Evolutionary conservation across 2,888 invertebrate genomes (phyloP).

Genomic region (Steromphala cineraria): DNA sequence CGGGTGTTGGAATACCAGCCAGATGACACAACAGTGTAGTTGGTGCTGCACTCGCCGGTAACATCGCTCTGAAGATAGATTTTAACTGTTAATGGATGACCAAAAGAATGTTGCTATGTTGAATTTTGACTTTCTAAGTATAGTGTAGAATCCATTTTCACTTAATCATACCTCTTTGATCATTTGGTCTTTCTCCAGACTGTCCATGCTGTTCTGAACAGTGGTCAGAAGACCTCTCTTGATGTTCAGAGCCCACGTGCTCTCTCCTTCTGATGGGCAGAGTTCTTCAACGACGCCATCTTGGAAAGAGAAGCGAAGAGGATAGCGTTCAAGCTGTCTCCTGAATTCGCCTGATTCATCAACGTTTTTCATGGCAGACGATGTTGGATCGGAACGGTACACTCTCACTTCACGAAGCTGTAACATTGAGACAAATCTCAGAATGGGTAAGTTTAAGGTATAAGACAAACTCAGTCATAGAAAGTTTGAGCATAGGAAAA

Average conservation of each 20-base stretch:
- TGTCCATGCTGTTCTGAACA: slow-evolving; percentile 89
- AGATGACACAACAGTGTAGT: slow-evolving; percentile 78
- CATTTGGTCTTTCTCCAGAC: slow-evolving; percentile 82
- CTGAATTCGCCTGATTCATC: slow-evolving; percentile 50
- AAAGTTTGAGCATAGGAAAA: too few species aligned
- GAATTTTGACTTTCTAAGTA: neutral
- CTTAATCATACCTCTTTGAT: slow-evolving; percentile 52
- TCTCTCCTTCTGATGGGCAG: slow-evolving; percentile 88
- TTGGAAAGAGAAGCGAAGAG: slow-evolving; percentile 85
- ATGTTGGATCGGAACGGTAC: slow-evolving; percentile 39
- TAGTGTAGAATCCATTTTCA: neutral
- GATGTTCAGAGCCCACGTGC: slow-evolving; percentile 88
- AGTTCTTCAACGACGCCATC: slow-evolving; percentile 87
- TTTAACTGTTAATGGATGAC: neutral
- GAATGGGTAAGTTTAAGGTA: too few species aligned
- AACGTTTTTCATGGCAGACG: neutral
- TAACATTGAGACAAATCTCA: too few species aligned
- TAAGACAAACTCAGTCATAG: too few species aligned
- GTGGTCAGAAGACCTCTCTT: slow-evolving; percentile 92
- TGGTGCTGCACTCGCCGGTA: slow-evolving; percentile 87
- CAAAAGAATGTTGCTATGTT: neutral
- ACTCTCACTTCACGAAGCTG: slow-evolving; percentile 44
- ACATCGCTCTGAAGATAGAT: slow-evolving; percentile 81
- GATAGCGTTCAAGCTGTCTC: slow-evolving; percentile 82
- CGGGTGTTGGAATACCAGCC: slow-evolving; percentile 58